Evolutionary conservation across 2,113 vertebrate genomes (phyloP), one percentile per base, ranked within the genome.

Genomic region (Pyxicephalus adspersus): DNA sequence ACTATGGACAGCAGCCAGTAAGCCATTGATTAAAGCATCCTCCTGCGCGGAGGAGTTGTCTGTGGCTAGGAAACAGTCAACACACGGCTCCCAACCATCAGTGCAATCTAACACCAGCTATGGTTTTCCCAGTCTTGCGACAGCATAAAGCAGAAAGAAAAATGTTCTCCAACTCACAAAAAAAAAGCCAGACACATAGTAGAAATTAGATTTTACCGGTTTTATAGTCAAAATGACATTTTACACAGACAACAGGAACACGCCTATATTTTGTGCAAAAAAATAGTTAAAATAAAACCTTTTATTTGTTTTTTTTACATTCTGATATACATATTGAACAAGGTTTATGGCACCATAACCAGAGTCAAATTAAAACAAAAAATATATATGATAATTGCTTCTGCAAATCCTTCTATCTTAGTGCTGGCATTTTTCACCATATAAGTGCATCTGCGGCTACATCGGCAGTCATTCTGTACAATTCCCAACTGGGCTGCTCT

Each of bases 201-300:
- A 83, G 89, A 90, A 94, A 75, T 84, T 38, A 73, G 29, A 83
- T 80, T 87, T 87, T 92, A 91, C 90, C 89, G 84, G 86, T 93
- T 91, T 91, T 94, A 90, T 92, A 90, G 91, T 92, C 90, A 89
- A 92, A 89, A 87, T 90, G 85, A 89, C 87, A 88, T 85, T 87
- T 90, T 86, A 92, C 89, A 92, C 84, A 90, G 91, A 91, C 88
- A 91, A 93, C 90, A 87, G 88, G 91, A 91, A 88, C 90, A 94
- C 91, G 89, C 86, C 82, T 87, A 87, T 84, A 88, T 90, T 90
- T 92, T 94, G 93, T 94, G 92, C 80, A 87, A 92, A 92, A 93
- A 94, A 91, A 91, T 92, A 88, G 91, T 90, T 94, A 92, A 94
- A 94, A 94, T 92, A 93, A 92, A 91, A 88, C 89, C 91, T 90